These are phyloP conservation scores for Drosophila lacteicornis DNA, from an alignment of 1,140 invertebrate species.

Conservation along the genomic window DNA sequence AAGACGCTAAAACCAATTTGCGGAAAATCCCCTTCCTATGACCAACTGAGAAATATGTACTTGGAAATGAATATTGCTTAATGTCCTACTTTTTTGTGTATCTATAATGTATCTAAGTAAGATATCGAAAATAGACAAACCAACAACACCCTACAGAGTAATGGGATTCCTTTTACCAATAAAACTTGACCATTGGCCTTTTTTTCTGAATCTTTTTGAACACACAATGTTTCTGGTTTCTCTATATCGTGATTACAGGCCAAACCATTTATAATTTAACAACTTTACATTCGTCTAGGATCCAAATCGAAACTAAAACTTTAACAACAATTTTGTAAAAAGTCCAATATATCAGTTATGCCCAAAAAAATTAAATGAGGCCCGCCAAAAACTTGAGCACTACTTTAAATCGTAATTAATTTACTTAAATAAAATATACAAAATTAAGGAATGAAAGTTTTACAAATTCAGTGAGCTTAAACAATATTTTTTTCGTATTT, in stretches of 20 bases:
- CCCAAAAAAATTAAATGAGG: neutral
- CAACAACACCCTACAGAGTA: neutral
- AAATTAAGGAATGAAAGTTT: constrained; percentile 12
- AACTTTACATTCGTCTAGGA: neutral
- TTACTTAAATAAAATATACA: constrained; percentile 1
- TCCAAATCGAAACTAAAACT: constrained; percentile 1
- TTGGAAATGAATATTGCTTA: neutral
- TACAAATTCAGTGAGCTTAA: constrained; percentile 21
- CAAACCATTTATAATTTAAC: neutral
- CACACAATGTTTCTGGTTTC: neutral
- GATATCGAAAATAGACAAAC: neutral
- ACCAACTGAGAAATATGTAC: neutral
- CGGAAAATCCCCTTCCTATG: neutral
- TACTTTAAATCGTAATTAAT: constrained; percentile 16
- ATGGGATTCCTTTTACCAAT: neutral
- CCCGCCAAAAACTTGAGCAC: constrained; percentile 13
- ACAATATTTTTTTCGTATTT: constrained; percentile 1
- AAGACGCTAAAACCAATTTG: neutral
- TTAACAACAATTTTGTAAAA: constrained; percentile 7
- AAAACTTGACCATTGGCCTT: neutral
- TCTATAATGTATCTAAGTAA: constrained; percentile 1
- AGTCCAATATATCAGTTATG: constrained; percentile 11
- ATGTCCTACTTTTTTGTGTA: constrained; percentile 1
- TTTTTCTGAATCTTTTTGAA: neutral
- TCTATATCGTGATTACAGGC: neutral